A percentile compares a stretch with the other conserved stretches of the same genome.
These are phyloP conservation scores for Chauna torquata DNA, from an alignment of 2,113 vertebrate genomes.

Conservation along the genomic window DNA sequence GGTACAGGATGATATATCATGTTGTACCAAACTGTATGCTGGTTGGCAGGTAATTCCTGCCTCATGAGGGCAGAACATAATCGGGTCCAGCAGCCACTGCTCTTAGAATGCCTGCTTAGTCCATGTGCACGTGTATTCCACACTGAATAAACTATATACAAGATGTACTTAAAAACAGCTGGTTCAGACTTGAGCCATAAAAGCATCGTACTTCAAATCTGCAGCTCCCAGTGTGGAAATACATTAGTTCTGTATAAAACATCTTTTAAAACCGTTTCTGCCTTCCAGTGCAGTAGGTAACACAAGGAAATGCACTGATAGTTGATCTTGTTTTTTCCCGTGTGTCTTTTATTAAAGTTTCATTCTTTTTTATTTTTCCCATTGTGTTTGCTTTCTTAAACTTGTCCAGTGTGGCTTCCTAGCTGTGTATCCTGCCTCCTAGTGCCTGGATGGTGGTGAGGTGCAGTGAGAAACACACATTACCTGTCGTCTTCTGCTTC, in stretches of 20 bases:
- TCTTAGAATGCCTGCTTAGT: background rate
- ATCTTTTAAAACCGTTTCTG: background rate
- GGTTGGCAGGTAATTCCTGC: background rate
- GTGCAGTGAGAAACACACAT: background rate
- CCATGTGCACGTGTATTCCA: background rate
- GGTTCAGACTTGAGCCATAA: background rate
- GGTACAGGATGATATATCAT: background rate
- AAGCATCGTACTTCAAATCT: background rate
- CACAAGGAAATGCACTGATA: background rate
- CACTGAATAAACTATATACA: background rate
- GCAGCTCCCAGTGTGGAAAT: background rate
- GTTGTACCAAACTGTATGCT: background rate
- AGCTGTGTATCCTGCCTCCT: background rate
- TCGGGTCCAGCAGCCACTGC: background rate
- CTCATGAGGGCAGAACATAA: background rate
- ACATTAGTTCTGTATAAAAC: background rate
- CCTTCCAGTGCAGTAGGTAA: background rate
- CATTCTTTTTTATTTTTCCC: rapidly evolving
- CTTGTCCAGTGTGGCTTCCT: background rate
- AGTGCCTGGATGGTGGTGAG: background rate
- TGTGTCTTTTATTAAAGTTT: background rate
- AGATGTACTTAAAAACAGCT: background rate
- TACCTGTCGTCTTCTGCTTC: background rate
- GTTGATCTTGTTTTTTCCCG: background rate
- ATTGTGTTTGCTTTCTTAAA: background rate